These are phyloP conservation scores for Rhynchotus rufescens DNA, from an alignment of 2,797 vertebrate genomes.

Conservation along the genomic window DNA sequence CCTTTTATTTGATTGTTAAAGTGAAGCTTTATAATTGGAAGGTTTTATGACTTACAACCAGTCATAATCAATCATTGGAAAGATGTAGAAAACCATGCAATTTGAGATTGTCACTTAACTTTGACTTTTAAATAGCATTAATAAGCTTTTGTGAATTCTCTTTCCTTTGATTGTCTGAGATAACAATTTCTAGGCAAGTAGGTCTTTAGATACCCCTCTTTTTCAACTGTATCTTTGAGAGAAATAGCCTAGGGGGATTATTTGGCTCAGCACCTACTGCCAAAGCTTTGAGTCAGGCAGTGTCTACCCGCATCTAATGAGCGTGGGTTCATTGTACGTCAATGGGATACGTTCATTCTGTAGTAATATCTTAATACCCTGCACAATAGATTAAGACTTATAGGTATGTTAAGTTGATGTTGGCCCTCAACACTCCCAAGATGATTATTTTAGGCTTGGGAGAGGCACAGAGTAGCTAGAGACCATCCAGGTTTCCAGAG, in stretches of 20 bases:
- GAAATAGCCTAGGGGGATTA: neutral
- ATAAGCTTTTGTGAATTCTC: neutral
- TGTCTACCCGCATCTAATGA: neutral
- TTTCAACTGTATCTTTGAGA: neutral
- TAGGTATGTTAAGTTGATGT: rapidly evolving
- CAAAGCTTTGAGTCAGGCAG: neutral
- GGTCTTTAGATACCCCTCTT: neutral
- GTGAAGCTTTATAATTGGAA: neutral
- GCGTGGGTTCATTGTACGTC: neutral
- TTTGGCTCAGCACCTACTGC: neutral
- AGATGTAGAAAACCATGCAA: rapidly evolving
- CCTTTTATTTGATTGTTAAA: neutral
- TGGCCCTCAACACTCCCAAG: neutral
- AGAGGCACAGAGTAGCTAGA: neutral
- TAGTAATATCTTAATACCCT: neutral
- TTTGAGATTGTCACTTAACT: neutral
- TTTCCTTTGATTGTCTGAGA: neutral
- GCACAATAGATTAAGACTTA: neutral
- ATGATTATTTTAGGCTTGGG: rapidly evolving
- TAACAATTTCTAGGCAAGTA: neutral
- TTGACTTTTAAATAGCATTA: neutral
- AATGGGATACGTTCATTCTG: neutral
- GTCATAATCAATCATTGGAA: neutral
- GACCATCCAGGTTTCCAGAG: neutral
- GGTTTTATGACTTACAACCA: neutral